Evolutionary conservation across 2,888 invertebrate genomes (phyloP).

Genomic region (Hartigia nigra): DNA sequence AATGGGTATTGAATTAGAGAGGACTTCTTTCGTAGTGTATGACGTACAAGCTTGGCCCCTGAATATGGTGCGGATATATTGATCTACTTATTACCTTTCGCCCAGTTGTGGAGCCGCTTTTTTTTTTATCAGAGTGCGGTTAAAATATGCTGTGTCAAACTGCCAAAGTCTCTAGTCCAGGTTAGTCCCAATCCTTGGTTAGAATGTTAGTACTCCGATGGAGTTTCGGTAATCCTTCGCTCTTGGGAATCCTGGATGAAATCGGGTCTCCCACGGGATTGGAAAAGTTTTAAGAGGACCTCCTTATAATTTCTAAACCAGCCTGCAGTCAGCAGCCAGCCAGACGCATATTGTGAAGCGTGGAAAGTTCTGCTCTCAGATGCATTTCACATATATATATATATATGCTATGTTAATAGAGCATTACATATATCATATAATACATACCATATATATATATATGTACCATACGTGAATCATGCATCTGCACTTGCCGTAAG

Average conservation of each 20-base stretch:
- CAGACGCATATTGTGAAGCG: neutral
- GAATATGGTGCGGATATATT: neutral
- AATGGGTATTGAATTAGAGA: neutral
- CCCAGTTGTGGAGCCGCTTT: neutral
- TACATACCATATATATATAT: neutral
- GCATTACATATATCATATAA: no score
- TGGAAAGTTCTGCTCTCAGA: neutral
- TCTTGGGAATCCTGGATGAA: neutral
- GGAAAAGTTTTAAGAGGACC: slow-evolving; percentile 6
- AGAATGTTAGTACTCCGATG: neutral
- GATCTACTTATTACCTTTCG: neutral
- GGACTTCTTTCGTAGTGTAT: neutral
- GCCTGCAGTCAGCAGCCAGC: neutral
- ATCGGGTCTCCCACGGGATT: slow-evolving; percentile 1
- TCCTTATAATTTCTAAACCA: slow-evolving; percentile 3
- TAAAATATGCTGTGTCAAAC: neutral
- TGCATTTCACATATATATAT: neutral
- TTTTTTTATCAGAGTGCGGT: neutral
- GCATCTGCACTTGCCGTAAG: neutral
- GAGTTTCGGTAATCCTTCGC: neutral
- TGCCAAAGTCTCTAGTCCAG: neutral
- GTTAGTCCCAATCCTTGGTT: neutral
- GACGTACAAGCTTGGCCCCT: neutral
- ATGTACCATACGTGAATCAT: neutral
- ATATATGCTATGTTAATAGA: no score